phyloP scores from a whole-genome alignment of 2,888 invertebrate species.

The Thyatira batis region DNA sequence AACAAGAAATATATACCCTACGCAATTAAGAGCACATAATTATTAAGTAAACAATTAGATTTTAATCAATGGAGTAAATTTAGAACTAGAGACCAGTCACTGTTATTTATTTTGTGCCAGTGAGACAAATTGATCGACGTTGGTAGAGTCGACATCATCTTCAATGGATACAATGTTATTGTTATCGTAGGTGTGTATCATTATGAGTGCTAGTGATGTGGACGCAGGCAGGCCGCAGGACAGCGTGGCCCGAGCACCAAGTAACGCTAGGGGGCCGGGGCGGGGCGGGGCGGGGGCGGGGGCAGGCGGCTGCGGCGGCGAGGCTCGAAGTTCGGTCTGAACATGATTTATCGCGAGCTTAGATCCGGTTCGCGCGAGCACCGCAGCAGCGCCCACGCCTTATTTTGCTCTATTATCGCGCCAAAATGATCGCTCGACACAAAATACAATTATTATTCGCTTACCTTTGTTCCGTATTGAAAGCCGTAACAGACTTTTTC shows the following conservation, averaged over 20 bases:
- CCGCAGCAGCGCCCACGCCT: slow-evolving; percentile 66
- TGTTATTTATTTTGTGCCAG: too few relatives aligned
- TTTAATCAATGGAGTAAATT: too few relatives aligned
- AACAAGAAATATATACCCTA: too few relatives aligned
- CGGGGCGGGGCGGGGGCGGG: slow-evolving; percentile 17
- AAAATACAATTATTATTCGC: slow-evolving; percentile 44
- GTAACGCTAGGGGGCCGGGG: slow-evolving; percentile 6
- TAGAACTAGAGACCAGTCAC: too few relatives aligned
- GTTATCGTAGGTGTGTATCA: neutral
- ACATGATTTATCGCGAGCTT: slow-evolving; percentile 70
- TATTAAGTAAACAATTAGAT: too few relatives aligned
- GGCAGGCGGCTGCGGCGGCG: slow-evolving; percentile 18
- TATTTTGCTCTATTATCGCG: slow-evolving; percentile 69
- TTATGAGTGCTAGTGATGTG: neutral
- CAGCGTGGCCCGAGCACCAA: neutral
- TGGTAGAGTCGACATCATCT: neutral
- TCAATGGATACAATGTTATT: too few relatives aligned
- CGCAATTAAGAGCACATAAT: too few relatives aligned
- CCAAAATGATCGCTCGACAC: slow-evolving; percentile 66
- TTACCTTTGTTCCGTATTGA: slow-evolving; percentile 37
- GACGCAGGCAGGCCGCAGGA: neutral
- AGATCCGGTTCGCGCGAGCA: slow-evolving; percentile 72
- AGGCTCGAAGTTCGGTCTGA: slow-evolving; percentile 45
- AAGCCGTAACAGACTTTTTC: slow-evolving; percentile 21
- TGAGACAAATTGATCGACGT: too few relatives aligned